A percentile compares a stretch with the other conserved stretches of the same genome.
These are phyloP conservation scores for Anguilla anguilla DNA, from an alignment of 2,797 vertebrate species.

Conservation along the genomic window DNA sequence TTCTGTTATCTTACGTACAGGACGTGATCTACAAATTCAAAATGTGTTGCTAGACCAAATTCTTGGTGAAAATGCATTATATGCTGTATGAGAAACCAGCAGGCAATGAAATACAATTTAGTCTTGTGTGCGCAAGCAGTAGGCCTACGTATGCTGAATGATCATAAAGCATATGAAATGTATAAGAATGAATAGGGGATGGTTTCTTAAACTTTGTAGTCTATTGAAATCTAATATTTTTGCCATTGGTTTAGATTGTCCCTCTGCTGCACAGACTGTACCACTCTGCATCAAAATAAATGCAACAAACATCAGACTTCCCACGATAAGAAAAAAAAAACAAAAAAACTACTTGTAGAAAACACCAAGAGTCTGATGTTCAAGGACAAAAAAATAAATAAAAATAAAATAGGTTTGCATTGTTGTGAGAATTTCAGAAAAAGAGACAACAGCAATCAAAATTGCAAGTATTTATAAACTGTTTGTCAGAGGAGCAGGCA, in stretches of 20 bases:
- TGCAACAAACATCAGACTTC: background rate
- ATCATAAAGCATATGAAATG: no score
- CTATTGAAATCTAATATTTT: background rate
- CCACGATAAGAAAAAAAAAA: background rate
- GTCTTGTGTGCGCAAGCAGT: no score
- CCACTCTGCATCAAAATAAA: background rate
- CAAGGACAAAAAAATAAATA: background rate
- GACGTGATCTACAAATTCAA: no score
- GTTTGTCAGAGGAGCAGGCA: background rate
- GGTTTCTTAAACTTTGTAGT: background rate
- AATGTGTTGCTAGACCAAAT: no score
- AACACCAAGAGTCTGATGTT: background rate
- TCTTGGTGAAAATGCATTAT: no score
- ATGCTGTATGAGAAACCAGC: no score
- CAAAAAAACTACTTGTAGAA: background rate
- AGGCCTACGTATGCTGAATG: no score
- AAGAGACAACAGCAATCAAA: background rate
- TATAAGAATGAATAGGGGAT: no score
- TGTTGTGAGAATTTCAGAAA: background rate
- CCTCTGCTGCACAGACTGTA: background rate
- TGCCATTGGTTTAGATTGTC: background rate
- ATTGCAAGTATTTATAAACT: background rate
- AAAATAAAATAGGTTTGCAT: background rate
- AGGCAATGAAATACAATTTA: no score
- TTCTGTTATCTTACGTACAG: no score